Evolutionary conservation across 1,140 invertebrate genomes (phyloP), one percentile per base, ranked within the genome.

Genomic region (Camponotus floridanus): DNA sequence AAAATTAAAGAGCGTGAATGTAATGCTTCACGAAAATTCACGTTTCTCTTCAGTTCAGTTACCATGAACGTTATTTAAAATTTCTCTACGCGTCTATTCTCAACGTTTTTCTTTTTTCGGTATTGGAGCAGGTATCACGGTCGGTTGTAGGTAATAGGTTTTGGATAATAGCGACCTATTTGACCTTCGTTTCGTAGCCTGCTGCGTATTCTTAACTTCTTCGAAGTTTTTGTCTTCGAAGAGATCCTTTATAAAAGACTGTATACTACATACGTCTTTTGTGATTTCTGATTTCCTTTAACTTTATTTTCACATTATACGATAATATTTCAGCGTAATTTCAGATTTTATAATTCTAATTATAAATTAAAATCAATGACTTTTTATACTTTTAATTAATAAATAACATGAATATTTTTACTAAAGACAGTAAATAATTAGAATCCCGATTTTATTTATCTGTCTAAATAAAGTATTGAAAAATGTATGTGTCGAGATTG

Each of bases 71-170:
- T 61, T 61, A 33, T 36, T 26, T 4, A 11, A 48, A 73, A 59
- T 83, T 73, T 73, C 55, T 36, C n/a, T 45, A 42, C 15, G 31
- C 31, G n/a, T 74, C 45, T 51, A 31, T 26, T n/a, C 79, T 48
- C 7, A 57, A 33, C 79, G 26, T 85, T 86, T 85, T 91, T 78
- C 61, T 68, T 71, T 65, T 87, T 76, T 85, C 74, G 74, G 64
- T 76, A 85, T 91, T 88, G 76, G 65, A 86, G 80, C 93, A 94
- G 93, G 93, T 93, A 94, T 90, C 88, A 57, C 45, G 87, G 89
- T 83, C 87, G 87, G 73, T 85, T 87, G 81, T 83, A 92, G 88
- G 86, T 91, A 93, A 92, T 90, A 90, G 89, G 81, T 74, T 88
- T 76, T 45, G 87, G 86, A 91, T 90, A 92, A 93, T 93, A 91